Percentiles rank a stretch among this genome's conserved stretches.
These are phyloP conservation scores for Craterocephalus amniculus DNA, from an alignment of 2,797 vertebrate genomes.

Conservation along the genomic window DNA sequence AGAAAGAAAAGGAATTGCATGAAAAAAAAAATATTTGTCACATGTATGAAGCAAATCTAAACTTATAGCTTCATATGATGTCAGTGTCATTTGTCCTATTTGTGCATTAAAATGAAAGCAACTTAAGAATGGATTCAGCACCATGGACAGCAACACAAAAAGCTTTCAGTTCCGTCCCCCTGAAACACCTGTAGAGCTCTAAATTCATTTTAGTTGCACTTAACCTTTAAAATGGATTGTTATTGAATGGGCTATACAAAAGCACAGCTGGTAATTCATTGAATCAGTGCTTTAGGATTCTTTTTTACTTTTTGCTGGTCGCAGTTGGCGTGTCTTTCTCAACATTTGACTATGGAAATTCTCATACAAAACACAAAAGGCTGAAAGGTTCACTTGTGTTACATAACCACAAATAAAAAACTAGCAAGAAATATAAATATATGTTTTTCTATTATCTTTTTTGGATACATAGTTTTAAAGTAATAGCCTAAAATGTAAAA, in stretches of 20 bases:
- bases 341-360: constrained; percentile 4
- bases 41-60: neutral
- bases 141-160: constrained; percentile 49
- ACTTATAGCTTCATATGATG: neutral
- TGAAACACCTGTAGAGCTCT: constrained; percentile 25
- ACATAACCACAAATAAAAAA: too few species aligned
- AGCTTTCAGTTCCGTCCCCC: neutral
- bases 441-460: too few species aligned
- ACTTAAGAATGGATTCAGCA: constrained; percentile 36
- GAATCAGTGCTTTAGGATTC: neutral
- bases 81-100: neutral
- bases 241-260: neutral
- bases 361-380: neutral
- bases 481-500: too few species aligned
- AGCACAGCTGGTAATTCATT: neutral
- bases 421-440: too few species aligned
- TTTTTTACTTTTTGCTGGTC: neutral
- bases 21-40: constrained; percentile 11
- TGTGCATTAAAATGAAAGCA: neutral
- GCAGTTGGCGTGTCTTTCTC: neutral
- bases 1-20: constrained; percentile 15
- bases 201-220: neutral
- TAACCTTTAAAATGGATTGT: constrained; percentile 9
- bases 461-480: too few species aligned
- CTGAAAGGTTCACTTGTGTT: neutral